Base-by-base conservation (phyloP, 2,797 vertebrate genomes). In the Lophius americanus region DNA sequence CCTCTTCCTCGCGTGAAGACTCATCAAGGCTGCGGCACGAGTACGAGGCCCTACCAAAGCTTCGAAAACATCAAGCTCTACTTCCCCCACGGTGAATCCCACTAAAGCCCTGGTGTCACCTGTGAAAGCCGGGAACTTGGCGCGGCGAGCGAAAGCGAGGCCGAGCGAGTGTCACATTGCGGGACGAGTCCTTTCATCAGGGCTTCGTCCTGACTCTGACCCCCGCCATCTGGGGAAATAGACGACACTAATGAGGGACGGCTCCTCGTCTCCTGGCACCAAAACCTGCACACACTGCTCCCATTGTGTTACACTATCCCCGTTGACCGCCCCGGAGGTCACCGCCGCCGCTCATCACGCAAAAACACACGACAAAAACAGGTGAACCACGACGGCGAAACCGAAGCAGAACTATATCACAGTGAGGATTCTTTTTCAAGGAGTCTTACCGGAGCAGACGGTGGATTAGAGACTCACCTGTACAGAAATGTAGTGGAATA, bases 181-280 rank as follows among this genome's bases (percentile, higher is more conserved):
- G 68, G 75, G 85, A 88, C 69, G 68, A 70, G 78, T 87, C 79
- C 88, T 92, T 92, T 91, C 90, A 92, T 93, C 91, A 92, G 79
- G 23, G 88, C 73, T 66, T 78, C 87, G 85, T 81, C 86, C 89
- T 82, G 81, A 88, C 82, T 78, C 82, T 90, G 88, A 92, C 87
- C 88, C 23, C 86, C 76, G 87, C 92, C 92, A 92, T 93, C 90
- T 93, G 92, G 90, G 91, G 80, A 89, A 91, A 91, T 92, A 93
- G 91, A 91, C 90, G 91, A 93, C 80, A 82, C 89, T 93, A 94
- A 94, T 94, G 92, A 94, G 91, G 92, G 86, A 89, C 82, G 79
- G 88, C 88, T 91, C 86, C 88, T 76, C 73, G 73, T 91, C 83
- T 91, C 79, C 78, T 76, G 84, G 85, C 83, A 80, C 85, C 78